Conservation (phyloP, 2,888 invertebrate species). For the Pachycephus smyrnensis region DNA sequence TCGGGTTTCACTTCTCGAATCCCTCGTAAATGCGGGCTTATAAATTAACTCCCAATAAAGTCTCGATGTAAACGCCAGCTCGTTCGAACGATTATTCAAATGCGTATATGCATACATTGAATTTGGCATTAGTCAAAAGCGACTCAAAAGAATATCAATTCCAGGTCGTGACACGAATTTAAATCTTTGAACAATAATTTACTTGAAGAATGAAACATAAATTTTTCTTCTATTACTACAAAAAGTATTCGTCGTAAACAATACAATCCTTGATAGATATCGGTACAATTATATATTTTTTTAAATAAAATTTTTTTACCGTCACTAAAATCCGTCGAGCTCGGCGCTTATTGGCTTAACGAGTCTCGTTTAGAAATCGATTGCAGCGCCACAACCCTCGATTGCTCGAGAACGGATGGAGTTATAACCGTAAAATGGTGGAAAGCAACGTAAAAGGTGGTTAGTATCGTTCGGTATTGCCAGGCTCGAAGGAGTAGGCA, state of each 20-base stretch:
- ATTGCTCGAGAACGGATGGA: neutral
- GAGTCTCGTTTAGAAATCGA: neutral
- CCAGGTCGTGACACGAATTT: neutral
- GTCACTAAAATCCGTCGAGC: neutral
- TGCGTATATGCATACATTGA: neutral
- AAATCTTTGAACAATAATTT: neutral
- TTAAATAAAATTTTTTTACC: neutral
- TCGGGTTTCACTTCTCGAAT: neutral
- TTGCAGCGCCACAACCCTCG: neutral
- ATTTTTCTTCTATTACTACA: neutral
- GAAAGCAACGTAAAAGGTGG: neutral
- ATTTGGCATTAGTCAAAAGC: neutral
- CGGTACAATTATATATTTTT: neutral
- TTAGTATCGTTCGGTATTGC: neutral
- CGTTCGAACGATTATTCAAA: neutral
- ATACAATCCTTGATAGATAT: neutral
- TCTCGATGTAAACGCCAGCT: neutral
- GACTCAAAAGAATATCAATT: neutral
- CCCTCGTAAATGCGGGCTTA: neutral
- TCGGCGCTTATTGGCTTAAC: neutral
- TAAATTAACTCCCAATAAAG: neutral
- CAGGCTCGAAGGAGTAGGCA: slow-evolving; percentile 2
- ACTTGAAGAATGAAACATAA: neutral
- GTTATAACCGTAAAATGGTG: neutral
- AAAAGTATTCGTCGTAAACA: neutral